Base-by-base conservation (phyloP, 1,140 invertebrate genomes). In the Leptinotarsa defecta region DNA sequence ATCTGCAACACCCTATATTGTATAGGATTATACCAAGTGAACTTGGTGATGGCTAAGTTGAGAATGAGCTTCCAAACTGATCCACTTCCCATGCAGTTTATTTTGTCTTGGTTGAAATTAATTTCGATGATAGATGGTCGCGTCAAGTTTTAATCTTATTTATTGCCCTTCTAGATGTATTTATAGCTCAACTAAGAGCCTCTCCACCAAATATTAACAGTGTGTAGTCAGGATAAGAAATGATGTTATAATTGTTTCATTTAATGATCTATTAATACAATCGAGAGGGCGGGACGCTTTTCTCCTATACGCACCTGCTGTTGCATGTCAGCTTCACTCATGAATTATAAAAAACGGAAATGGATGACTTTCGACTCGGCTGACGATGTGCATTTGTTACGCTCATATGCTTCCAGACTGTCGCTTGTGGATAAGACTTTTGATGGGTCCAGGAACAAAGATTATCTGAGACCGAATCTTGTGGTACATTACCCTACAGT, bases 31-130 rank as follows among this genome's bases (percentile, higher is more conserved):
- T 34, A 3, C 34, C 34, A 11, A 8, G 34, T 34, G 34, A 34
- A 11, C 34, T 34, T 34, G 8, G 6, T 34, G 34, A 34, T 34
- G 34, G 8, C 8, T 34, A 2, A 11, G 34, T 57, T 57, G 52
- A 13, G 52, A 34, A 57, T 57, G 52, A 57, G 15, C n/a, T 13
- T 57, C 52, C 13, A 57, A 57, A 57, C 1, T 57, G 52, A 57
- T 57, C 52, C 52, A 57, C 52, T 57, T 57, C 52, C 52, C 52
- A 57, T 57, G 52, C 52, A 57, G 52, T 57, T 57, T 57, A 57
- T 57, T 57, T 57, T 57, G 52, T 57, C n/a, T 57, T 57, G 52
- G 52, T n/a, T 57, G 52, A n/a, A n/a, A 57, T 57, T 57, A 57
- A 57, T 57, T 57, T 57, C 52, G n/a, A 57, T 57, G 52, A 57